A percentile compares a stretch with the other conserved stretches of the same genome.
Evolutionary conservation across 2,797 vertebrate species (phyloP).

Genomic region (Pteronotus mesoamericanus): DNA sequence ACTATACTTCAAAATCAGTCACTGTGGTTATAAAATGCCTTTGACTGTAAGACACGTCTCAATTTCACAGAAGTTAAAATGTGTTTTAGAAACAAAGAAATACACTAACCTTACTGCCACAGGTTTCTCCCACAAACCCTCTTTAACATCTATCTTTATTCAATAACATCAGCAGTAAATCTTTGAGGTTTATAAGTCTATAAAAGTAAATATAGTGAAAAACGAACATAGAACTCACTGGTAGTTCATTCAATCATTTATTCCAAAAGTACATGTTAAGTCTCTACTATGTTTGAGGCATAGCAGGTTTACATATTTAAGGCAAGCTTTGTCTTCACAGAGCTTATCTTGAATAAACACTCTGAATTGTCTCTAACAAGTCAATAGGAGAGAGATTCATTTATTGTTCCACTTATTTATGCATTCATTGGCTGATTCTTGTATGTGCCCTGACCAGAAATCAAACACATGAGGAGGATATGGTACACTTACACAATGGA

Average conservation of each 20-base stretch:
- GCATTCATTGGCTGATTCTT: no score
- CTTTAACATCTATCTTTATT: neutral
- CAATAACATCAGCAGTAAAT: neutral
- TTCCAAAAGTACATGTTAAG: neutral
- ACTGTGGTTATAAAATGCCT: neutral
- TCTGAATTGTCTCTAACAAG: neutral
- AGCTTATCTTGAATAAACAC: neutral
- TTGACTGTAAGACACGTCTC: neutral
- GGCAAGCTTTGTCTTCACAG: neutral
- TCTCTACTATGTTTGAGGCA: neutral
- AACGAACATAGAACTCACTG: neutral
- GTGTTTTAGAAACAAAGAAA: neutral
- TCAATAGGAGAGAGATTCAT: no score
- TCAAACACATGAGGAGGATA: no score
- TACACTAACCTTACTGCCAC: neutral
- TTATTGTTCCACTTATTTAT: no score
- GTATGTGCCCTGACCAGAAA: no score
- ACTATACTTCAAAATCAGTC: neutral
- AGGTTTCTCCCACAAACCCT: neutral
- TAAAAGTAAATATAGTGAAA: slow-evolving; percentile 33
- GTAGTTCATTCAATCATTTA: neutral
- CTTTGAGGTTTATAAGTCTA: neutral
- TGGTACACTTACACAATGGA: no score
- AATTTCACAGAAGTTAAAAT: neutral
- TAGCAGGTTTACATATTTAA: neutral